Evolutionary conservation across 2,797 vertebrate genomes (phyloP).

Genomic region (Urosaurus nigricauda): DNA sequence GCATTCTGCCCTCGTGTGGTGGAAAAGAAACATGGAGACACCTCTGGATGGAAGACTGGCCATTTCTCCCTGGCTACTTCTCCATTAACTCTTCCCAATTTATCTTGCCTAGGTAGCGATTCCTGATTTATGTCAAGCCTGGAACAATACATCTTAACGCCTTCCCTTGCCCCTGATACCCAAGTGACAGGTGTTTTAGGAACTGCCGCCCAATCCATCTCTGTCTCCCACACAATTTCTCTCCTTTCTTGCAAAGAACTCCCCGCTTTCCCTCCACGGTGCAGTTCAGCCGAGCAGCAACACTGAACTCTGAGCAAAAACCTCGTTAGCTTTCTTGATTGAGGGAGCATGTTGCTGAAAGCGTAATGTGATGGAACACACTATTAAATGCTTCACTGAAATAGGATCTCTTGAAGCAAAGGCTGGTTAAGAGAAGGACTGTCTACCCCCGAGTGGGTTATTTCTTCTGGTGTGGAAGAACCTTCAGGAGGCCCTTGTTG

Average conservation of each 20-base stretch:
- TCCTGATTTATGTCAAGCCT: constrained; percentile 18
- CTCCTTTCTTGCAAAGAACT: neutral
- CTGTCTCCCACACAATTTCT: constrained; percentile 8
- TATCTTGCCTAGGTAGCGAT: constrained; percentile 6
- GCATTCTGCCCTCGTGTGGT: constrained; percentile 35
- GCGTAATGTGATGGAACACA: neutral
- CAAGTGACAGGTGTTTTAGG: constrained; percentile 29
- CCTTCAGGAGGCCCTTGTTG: neutral
- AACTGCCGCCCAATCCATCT: constrained; percentile 5
- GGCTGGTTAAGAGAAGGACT: neutral
- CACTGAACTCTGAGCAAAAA: neutral
- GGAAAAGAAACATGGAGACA: neutral
- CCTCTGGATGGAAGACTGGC: accelerated
- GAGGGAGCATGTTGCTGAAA: neutral
- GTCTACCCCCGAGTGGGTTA: neutral
- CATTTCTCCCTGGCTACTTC: neutral
- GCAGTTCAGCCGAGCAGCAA: neutral
- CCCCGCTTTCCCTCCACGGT: neutral
- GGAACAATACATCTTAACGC: neutral
- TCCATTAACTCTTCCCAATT: neutral
- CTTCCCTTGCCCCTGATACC: neutral
- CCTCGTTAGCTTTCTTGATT: neutral
- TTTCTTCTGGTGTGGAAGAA: neutral
- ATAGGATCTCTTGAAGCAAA: neutral
- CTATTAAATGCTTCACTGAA: neutral